Evolutionary conservation across 2,797 vertebrate genomes (phyloP), one percentile per base, ranked within the genome.

Genomic region (Macroramphosus scolopax): DNA sequence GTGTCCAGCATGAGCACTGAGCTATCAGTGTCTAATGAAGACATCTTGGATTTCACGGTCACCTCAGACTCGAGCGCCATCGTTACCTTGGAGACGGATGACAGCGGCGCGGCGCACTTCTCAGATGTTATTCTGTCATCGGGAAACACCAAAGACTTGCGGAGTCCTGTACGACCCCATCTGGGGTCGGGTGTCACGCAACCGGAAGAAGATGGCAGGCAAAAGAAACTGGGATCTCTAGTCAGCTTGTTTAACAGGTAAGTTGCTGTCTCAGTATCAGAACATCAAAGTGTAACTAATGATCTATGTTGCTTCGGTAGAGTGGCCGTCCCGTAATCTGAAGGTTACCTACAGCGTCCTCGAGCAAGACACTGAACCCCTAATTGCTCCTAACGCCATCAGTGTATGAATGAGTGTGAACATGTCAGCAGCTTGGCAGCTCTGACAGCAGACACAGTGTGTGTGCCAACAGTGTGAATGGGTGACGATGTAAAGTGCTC

Each of bases 1-100:
- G 88, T 92, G 52, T 97, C 95, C 35, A 97, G 95, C 68, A 89
- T 96, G 24, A 92, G 95, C 88, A 97, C 94, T 0, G 95, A 98
- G 36, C 88, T 96, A 37, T 98, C 95, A 0, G 81, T 92, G 38
- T 95, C 94, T 81, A 94, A 94, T 0, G 95, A 97, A 61, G 94
- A 97, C 86, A 89, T 92, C 57, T 50, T 93, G 79, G 93, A 93
- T 72, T 93, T 94, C 6, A 86, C 93, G 42, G 93, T 95, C 77
- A 93, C 93, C 0, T 95, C 93, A 2, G 91, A 90, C 74, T 98
- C 95, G 17, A 98, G 95, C 14, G 94, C 94, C 14, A 94, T 97
- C 2, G 95, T 98, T 62, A 91, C 88, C 47, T 85, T 98, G 3
- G 93, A 94, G 85, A 93, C 87, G 0, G 93, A 92, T 0, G 86